Evolutionary conservation across 23 tunicate species (phyloP).

Genomic region (Aplidium turbinatum): DNA sequence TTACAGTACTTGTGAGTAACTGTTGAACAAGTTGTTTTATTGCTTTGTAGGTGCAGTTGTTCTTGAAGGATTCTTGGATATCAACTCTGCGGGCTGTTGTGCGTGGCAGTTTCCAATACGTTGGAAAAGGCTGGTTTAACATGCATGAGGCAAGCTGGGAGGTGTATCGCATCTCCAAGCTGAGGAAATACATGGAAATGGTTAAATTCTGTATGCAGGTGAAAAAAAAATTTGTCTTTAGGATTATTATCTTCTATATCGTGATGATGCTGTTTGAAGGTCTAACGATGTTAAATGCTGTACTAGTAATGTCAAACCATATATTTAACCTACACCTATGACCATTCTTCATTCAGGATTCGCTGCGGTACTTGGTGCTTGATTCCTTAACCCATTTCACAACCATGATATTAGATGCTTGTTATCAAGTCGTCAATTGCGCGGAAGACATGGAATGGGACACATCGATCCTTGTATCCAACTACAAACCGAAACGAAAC

Average conservation of each 20-base stretch:
- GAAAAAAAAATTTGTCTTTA: no score
- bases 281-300: no score
- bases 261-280: no score
- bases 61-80: constrained; percentile 87
- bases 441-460: constrained; percentile 73
- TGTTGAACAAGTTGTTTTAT: no score
- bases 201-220: constrained; percentile 98
- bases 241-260: no score
- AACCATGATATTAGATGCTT: constrained; percentile 82
- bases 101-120: constrained; percentile 92
- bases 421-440: constrained; percentile 74
- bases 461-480: constrained; percentile 44
- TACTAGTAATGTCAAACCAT: no score
- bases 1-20: no score
- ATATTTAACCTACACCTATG: no score
- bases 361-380: constrained; percentile 89
- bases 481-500: constrained; percentile 78
- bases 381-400: constrained; percentile 83
- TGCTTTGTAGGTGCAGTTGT: constrained; percentile 78
- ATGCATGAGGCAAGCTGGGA: constrained; percentile 91
- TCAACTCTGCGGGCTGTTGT: constrained; percentile 77
- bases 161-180: constrained; percentile 85
- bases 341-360: constrained; percentile 50
- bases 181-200: constrained; percentile 95
- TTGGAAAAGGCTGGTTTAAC: constrained; percentile 99